Base-by-base conservation (phyloP, 2,797 vertebrate species). In the Tokudaia muenninki region DNA sequence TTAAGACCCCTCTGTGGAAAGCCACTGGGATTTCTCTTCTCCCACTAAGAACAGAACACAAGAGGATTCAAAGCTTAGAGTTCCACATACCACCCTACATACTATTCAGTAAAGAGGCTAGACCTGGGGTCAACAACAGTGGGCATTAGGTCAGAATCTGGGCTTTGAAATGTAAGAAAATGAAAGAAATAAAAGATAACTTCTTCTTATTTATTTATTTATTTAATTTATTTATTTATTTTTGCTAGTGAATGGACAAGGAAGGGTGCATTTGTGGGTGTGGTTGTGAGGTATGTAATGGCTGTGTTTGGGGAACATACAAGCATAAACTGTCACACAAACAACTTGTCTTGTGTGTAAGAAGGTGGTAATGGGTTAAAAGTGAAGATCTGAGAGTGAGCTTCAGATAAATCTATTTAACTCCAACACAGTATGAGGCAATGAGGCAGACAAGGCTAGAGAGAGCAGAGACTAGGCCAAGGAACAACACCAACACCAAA, bases 401-500 rank as follows among this genome's bases (percentile, higher is more conserved):
- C 3, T 79, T n/a, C 17, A 74, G 41, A n/a, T 14, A 1, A 5
- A 17, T 12, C 9, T 29, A 22, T 24, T 74, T 50, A 59, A 47
- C 6, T 24, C 3, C 9, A 78, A 4, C 6, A 50, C 13, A 59
- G 1, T 31, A 34, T 3, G 12, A n/a, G 29, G 16, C 41, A 70
- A 59, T 9, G 2, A 24, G 7, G 44, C 0, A 50, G 34, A 34
- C n/a, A 26, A 63, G 2, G 6, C 0, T n/a, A 34, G 57, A 17
- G 47, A 41, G 26, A 41, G 21, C 24, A n/a, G 17, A 78, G 52
- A 31, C 0, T 2, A n/a, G 24, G 4, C 3, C 0, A n/a, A 21
- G 37, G 31, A 22, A 37, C 0, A 11, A 13, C 6, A 11, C 16
- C 0, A 11, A 13, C 6, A 11, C 16, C 8, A 13, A 59, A 26